Evolutionary conservation across 2,797 vertebrate species (phyloP).

Genomic region (Sciurus carolinensis): DNA sequence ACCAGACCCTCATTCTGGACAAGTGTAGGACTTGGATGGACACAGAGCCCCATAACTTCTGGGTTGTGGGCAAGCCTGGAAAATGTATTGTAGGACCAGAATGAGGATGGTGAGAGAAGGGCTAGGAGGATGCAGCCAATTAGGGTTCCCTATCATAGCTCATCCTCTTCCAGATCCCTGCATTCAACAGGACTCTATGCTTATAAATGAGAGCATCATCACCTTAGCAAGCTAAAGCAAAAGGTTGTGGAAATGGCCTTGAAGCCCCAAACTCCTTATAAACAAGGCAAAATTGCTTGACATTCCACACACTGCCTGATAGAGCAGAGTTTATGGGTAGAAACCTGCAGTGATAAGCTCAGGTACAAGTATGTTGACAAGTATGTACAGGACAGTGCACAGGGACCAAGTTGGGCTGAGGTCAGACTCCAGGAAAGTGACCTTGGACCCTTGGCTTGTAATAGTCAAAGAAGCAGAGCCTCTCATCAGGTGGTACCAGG

Average conservation of each 20-base stretch:
- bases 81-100: background rate
- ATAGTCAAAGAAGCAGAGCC: background rate
- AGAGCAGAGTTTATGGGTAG: background rate
- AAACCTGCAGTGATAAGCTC: background rate
- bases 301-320: background rate
- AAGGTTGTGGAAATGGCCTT: background rate
- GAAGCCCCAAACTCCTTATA: background rate
- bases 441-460: no score
- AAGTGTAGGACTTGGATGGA: background rate
- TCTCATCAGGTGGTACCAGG: background rate
- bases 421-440: background rate
- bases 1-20: background rate
- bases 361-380: background rate
- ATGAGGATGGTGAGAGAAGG: background rate
- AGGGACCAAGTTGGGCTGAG: background rate
- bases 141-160: background rate
- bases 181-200: background rate
- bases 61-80: no score
- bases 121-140: background rate
- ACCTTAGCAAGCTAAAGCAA: background rate
- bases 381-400: background rate
- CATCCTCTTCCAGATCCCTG: background rate
- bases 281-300: conserved; percentile 10
- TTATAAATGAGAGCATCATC: background rate
- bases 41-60: background rate